Evolutionary conservation across 2,797 vertebrate species (phyloP), one percentile per base, ranked within the genome.

Genomic region (Ambastaia sidthimunki): DNA sequence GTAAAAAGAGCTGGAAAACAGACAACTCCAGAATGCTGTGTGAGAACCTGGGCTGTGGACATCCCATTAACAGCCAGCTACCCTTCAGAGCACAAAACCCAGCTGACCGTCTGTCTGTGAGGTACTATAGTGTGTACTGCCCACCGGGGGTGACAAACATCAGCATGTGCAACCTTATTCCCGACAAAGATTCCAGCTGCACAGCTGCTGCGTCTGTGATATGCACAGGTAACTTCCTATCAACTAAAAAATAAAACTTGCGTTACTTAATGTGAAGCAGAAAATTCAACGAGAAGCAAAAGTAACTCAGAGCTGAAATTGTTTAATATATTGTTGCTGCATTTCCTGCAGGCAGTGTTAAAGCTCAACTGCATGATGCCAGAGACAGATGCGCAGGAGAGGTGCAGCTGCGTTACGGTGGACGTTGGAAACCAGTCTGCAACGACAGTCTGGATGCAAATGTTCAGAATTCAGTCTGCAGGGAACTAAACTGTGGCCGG

Each of bases 211-310:
- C 74, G 31, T 74, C 68, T 13, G 81, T 92, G 1, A 13, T 90
- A 44, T 94, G 93, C 82, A 85, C 89, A 89, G 89, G 92, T 93
- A 76, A 68, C 31, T 31, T 31, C 4, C 4, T 2, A 4, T 31
- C 31, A 31, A 31, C 31, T 31, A 31, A 31, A 31, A 31, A 31
- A 31, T 4, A 2, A 4, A 31, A 31, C 4, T 31, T 31, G 31
- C 31, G 4, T 31, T 31, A 2, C 31, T 2, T 31, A 31, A 31
- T 31, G 4, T 31, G 31, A n/a, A n/a, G n/a, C n/a, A n/a, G n/a
- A n/a, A n/a, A n/a, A n/a, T n/a, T n/a, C n/a, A n/a, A n/a, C n/a
- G n/a, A n/a, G n/a, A n/a, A n/a, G n/a, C n/a, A n/a, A n/a, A n/a
- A n/a, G n/a, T n/a, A n/a, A n/a, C n/a, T n/a, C n/a, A n/a, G n/a